phyloP scores from a whole-genome alignment of 2,888 invertebrate genomes.

The Troides helena region DNA sequence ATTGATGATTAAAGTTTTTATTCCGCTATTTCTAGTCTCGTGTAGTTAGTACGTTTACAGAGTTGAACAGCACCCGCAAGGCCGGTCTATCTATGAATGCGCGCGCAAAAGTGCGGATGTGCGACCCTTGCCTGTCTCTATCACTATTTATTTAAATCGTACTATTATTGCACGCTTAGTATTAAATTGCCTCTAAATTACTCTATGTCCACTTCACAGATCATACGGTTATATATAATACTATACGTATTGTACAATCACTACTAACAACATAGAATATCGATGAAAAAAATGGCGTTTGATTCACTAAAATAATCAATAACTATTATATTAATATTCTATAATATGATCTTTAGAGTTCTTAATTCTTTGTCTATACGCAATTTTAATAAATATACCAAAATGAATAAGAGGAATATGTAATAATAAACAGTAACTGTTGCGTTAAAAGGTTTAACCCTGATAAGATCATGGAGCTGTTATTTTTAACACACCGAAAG shows the following conservation, averaged over 20 bases:
- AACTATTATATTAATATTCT: too few species aligned
- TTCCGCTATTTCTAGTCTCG: slow-evolving; percentile 7
- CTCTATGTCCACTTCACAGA: neutral
- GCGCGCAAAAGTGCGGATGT: slow-evolving; percentile 73
- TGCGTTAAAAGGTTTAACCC: neutral
- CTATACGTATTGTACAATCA: too few species aligned
- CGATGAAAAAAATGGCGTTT: too few species aligned
- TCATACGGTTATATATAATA: neutral
- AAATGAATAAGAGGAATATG: too few species aligned
- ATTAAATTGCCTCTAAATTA: slow-evolving; percentile 1
- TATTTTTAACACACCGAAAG: slow-evolving; percentile 16
- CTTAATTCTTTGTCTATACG: too few species aligned
- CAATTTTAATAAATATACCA: too few species aligned
- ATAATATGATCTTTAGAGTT: too few species aligned
- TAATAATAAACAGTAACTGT: too few species aligned
- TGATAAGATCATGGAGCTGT: neutral
- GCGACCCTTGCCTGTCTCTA: slow-evolving; percentile 47
- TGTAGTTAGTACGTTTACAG: slow-evolving; percentile 32
- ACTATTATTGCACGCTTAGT: slow-evolving; percentile 31
- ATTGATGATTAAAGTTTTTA: neutral
- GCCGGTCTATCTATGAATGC: slow-evolving; percentile 74
- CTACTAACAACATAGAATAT: too few species aligned
- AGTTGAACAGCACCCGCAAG: slow-evolving; percentile 77
- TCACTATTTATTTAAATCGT: slow-evolving; percentile 40
- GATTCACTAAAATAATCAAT: too few species aligned